Conservation (phyloP, 2,888 invertebrate species). For the Ormyrus rosae region DNA sequence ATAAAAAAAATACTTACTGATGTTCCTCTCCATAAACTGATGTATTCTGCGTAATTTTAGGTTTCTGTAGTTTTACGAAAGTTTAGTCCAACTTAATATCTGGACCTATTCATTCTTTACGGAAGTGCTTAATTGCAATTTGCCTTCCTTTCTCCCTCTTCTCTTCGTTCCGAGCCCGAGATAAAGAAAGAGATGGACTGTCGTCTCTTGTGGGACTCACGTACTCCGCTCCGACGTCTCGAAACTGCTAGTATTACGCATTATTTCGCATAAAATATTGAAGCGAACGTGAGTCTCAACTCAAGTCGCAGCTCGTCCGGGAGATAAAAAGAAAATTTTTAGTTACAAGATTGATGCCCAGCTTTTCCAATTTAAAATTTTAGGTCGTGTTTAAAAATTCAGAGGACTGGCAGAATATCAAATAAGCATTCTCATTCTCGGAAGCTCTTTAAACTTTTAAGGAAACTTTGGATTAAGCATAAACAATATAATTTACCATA, state of each 20-base stretch:
- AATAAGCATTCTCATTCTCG: conserved; percentile 10
- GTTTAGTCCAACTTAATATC: no score
- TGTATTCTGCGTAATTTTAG: no score
- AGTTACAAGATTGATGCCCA: neutral
- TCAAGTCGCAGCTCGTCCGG: neutral
- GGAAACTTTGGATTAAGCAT: no score
- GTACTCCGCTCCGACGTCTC: neutral
- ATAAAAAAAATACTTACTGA: no score
- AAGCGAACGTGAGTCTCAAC: neutral
- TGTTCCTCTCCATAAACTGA: no score
- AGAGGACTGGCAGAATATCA: neutral
- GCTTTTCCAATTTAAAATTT: conserved; percentile 1
- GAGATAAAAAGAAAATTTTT: neutral
- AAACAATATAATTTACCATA: no score
- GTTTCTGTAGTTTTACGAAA: no score
- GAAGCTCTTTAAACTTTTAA: no score
- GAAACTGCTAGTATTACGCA: conserved; percentile 16
- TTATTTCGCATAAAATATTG: conserved; percentile 31
- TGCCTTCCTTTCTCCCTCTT: neutral
- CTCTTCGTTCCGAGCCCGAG: neutral
- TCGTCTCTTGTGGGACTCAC: conserved; percentile 30
- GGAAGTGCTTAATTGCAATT: no score
- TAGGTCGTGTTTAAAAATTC: neutral
- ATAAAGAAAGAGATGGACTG: conserved; percentile 22
- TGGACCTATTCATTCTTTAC: no score